Conservation (phyloP, 2,113 vertebrate genomes). For the Ranitomeya imitator region DNA sequence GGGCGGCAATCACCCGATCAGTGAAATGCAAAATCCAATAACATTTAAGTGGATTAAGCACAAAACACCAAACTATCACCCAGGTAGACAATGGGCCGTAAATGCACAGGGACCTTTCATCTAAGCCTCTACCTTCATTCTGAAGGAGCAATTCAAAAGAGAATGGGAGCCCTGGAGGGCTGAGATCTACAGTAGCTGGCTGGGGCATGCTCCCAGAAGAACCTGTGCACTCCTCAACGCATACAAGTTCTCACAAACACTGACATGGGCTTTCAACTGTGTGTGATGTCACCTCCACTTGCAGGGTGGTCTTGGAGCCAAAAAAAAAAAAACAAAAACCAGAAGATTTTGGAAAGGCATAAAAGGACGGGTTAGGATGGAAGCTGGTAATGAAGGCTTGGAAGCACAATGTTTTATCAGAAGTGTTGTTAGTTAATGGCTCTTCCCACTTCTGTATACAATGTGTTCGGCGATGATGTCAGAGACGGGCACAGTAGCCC, state of each 20-base stretch:
- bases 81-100: constrained; percentile 70
- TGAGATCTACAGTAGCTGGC: constrained; percentile 66
- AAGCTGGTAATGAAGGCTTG: constrained; percentile 61
- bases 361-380: constrained; percentile 53
- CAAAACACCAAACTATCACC: constrained; percentile 69
- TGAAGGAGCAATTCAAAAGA: constrained; percentile 70
- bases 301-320: constrained; percentile 68
- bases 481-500: neutral
- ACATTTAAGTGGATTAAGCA: constrained; percentile 73
- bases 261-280: constrained; percentile 66
- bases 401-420: constrained; percentile 59
- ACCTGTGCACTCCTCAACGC: constrained; percentile 68
- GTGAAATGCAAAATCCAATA: constrained; percentile 70
- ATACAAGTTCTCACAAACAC: constrained; percentile 69
- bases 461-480: neutral
- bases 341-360: constrained; percentile 66
- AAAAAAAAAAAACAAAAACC: constrained; percentile 57
- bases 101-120: constrained; percentile 71
- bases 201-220: constrained; percentile 67
- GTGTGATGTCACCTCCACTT: constrained; percentile 66
- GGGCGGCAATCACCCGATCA: constrained; percentile 66
- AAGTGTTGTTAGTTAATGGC: constrained; percentile 25
- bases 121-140: constrained; percentile 62
- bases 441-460: neutral
- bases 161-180: constrained; percentile 67